Evolutionary conservation across 1,140 invertebrate species (phyloP).

Genomic region (Penaeus indicus): DNA sequence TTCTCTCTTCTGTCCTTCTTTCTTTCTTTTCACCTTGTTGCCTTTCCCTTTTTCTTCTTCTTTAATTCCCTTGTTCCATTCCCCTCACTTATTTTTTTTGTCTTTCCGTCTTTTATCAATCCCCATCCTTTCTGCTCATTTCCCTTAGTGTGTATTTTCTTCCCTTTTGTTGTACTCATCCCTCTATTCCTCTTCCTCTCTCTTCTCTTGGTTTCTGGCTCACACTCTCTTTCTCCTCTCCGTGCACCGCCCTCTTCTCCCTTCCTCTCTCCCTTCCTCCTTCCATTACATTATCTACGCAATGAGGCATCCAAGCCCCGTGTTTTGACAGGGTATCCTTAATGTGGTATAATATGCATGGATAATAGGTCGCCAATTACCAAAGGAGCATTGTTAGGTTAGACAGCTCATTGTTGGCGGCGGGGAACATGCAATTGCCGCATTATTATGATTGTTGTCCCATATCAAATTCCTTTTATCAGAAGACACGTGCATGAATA

Average conservation of each 20-base stretch:
- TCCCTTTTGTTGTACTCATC: not conserved
- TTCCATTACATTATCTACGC: conserved; percentile 50
- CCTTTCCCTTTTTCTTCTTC: not conserved
- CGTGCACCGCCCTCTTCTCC: not conserved
- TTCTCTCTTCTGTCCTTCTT: not conserved
- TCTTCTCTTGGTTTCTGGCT: not conserved
- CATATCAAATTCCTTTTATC: conserved; percentile 62
- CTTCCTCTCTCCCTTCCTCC: conserved; percentile 23
- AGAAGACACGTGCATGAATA: conserved; percentile 59
- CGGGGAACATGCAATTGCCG: conserved; percentile 58
- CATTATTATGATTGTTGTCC: conserved; percentile 62
- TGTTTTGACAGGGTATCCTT: conserved; percentile 64
- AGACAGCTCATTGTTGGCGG: conserved; percentile 60
- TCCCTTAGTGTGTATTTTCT: not conserved
- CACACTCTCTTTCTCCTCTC: conserved; percentile 12
- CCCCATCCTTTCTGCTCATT: not conserved
- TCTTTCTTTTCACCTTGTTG: not conserved
- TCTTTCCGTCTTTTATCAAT: not conserved
- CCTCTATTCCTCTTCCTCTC: conserved; percentile 1
- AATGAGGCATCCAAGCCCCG: conserved; percentile 55
- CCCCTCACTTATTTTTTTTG: not conserved
- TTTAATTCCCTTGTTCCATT: not conserved
- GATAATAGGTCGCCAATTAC: conserved; percentile 62
- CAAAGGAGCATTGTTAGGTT: conserved; percentile 52
- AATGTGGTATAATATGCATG: conserved; percentile 64